Conservation (phyloP, 2,888 invertebrate genomes). For the Acholoe squamosa region DNA sequence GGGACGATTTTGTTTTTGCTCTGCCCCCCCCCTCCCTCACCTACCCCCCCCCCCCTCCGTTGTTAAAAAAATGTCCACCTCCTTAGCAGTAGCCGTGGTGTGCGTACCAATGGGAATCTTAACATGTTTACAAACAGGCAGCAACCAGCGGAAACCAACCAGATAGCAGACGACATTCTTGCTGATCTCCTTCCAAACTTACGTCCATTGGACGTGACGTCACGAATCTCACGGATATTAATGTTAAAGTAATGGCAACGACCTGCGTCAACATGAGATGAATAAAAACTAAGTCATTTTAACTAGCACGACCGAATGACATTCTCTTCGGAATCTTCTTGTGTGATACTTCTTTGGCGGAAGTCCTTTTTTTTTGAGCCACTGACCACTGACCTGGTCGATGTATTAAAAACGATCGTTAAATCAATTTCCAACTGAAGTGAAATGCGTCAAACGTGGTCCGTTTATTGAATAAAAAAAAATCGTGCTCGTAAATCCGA, state of each 20-base stretch:
- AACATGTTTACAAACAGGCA: no score
- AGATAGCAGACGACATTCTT: no score
- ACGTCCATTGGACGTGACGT: not conserved
- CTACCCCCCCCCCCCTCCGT: no score
- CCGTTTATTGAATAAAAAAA: conserved; percentile 5
- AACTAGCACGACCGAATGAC: not conserved
- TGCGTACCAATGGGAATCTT: no score
- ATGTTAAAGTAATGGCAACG: not conserved
- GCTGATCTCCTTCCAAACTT: not conserved
- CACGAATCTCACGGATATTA: not conserved
- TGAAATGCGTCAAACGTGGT: not conserved
- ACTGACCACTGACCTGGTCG: not conserved
- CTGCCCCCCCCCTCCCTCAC: no score
- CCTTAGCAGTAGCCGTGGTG: no score
- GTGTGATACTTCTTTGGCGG: not conserved
- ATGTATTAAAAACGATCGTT: not conserved
- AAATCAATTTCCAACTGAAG: conserved; percentile 11
- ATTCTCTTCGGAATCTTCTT: not conserved
- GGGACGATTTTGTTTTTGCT: no score
- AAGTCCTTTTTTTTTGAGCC: not conserved
- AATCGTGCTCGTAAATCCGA: no score
- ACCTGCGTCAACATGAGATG: not conserved
- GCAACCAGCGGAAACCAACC: no score
- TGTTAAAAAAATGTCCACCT: no score
- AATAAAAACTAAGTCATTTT: not conserved